Percentiles rank a stretch among this genome's conserved stretches.
Conservation (phyloP, 2,888 invertebrate species). For the Allophyes oxyacanthae region DNA sequence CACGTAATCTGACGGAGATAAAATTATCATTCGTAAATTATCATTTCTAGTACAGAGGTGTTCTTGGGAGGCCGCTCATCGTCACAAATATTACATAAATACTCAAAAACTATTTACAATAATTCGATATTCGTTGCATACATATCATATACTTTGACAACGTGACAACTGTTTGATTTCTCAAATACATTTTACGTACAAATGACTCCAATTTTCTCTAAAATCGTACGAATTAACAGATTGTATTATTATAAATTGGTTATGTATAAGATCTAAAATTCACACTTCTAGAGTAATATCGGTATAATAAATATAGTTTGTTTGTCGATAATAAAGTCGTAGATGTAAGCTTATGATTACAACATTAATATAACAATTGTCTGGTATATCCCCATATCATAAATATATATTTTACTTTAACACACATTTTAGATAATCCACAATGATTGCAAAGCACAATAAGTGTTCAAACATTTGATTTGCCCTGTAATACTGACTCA, state of each 20-base stretch:
- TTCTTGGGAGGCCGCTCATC: conserved; percentile 30
- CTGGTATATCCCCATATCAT: conserved; percentile 38
- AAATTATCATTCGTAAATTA: conserved; percentile 54
- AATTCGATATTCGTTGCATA: conserved; percentile 34
- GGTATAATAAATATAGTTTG: conserved; percentile 52
- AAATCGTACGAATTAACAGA: conserved; percentile 36
- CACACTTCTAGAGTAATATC: conserved; percentile 41
- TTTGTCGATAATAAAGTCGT: conserved; percentile 31
- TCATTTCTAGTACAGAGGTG: conserved; percentile 52
- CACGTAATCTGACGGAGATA: conserved; percentile 56
- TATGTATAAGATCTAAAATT: conserved; percentile 49
- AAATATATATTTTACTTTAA: conserved; percentile 27
- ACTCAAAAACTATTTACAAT: conserved; percentile 49
- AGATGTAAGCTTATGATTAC: conserved; percentile 37
- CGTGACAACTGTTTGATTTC: conserved; percentile 14
- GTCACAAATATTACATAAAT: conserved; percentile 23
- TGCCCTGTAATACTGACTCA: conserved; percentile 88
- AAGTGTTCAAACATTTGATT: conserved; percentile 55
- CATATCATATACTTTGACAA: conserved; percentile 15
- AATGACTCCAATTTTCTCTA: conserved; percentile 18
- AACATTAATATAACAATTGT: conserved; percentile 41
- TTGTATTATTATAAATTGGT: conserved; percentile 1
- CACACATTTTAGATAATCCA: conserved; percentile 15
- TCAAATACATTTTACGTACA: conserved; percentile 38
- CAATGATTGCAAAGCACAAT: conserved; percentile 49